Evolutionary conservation across 2,797 vertebrate species (phyloP), one percentile per base, ranked within the genome.

Genomic region (Eptatretus atami): DNA sequence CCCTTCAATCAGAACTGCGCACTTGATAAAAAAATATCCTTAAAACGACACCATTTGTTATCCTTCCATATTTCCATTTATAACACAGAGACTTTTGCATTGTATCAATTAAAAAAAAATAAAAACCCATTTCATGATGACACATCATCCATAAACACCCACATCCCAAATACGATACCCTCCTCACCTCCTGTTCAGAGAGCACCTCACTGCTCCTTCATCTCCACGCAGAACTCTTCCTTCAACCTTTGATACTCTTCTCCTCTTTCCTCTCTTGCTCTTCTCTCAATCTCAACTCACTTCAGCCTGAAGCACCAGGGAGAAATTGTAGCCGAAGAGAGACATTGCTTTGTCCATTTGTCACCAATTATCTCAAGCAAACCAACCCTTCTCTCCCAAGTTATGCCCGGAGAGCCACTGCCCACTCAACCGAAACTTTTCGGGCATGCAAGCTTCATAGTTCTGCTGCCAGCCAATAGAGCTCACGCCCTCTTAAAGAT

Each of bases 241-340:
- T 86, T 94, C 63, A 98, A 79, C 54, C 71, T 81, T 63, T 83
- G 72, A 70, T 98, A 98, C 69, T 95, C 88, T 65, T 94, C 31
- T 95, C 78, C 6, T 94, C 87, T 11, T 74, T 76, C 64, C 71
- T 77, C 65, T 87, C 83, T 70, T 87, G 78, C 65, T 88, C 86
- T 69, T 90, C 86, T 44, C 31, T 44, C 31, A 44, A 44, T 44
- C 31, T 44, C 4, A 4, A 44, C 31, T 44, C 31, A 4, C 31
- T 44, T 44, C 31, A 44, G 31, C 31, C 31, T 44, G 4, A 44
- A 44, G 31, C 31, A 44, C 31, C 31, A 3, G 31, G 31, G 6
- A 44, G 31, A 44, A n/a, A 8, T 44, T 44, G 31, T 44, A 44
- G 31, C 31, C 31, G 31, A 44, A 44, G 31, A 44, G 31, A 44